Conservation (phyloP, 2,888 invertebrate genomes). For the Biston betularia region DNA sequence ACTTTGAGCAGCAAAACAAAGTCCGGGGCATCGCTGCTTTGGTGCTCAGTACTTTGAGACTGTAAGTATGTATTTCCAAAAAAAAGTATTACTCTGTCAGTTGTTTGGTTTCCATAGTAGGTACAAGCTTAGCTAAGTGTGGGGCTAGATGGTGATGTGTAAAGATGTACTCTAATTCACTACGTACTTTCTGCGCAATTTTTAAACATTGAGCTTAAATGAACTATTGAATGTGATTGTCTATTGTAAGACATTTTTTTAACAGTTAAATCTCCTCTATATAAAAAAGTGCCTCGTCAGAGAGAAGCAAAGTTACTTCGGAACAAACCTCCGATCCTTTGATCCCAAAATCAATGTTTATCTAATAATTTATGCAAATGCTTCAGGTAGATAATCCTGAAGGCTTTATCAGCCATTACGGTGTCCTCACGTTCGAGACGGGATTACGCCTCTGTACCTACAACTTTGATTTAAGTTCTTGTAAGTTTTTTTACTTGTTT, state of each 20-base stretch:
- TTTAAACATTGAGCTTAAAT: too few relatives aligned
- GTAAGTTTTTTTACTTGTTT: conserved; percentile 7
- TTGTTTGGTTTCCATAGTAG: too few relatives aligned
- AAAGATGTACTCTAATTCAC: too few relatives aligned
- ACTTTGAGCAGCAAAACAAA: too few relatives aligned
- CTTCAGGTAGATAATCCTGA: conserved; percentile 25
- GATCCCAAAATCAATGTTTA: conserved; percentile 31
- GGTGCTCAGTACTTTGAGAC: too few relatives aligned
- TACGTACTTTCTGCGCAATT: too few relatives aligned
- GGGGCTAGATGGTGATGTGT: too few relatives aligned
- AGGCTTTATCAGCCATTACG: conserved; percentile 28
- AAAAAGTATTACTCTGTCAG: too few relatives aligned
- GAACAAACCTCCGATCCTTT: conserved; percentile 12
- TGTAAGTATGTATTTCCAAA: too few relatives aligned
- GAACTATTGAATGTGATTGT: too few relatives aligned
- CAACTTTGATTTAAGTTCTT: conserved; percentile 9
- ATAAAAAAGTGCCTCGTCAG: not conserved
- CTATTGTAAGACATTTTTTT: not conserved
- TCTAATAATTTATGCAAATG: conserved; percentile 35
- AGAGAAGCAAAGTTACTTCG: not conserved
- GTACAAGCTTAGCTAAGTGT: too few relatives aligned
- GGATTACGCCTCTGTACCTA: conserved; percentile 17
- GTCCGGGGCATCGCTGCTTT: too few relatives aligned
- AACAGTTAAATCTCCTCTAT: not conserved
- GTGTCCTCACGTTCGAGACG: conserved; percentile 24